Evolutionary conservation across 2,888 invertebrate genomes (phyloP).

Genomic region (Eupelmus urozonus): DNA sequence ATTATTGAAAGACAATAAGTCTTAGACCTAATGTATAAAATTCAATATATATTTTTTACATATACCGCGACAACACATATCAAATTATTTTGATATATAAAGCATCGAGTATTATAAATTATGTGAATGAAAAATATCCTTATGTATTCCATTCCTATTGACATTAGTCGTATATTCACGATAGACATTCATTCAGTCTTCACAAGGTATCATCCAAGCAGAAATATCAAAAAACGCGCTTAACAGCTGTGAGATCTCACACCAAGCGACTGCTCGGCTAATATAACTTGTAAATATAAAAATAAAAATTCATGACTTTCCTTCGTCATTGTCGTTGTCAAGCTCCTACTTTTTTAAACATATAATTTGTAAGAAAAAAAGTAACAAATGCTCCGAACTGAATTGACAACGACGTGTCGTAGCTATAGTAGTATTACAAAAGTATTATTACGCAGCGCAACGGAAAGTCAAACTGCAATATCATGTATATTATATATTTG

Average conservation of each 20-base stretch:
- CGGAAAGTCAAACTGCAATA: conserved; percentile 70
- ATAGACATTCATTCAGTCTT: conserved; percentile 17
- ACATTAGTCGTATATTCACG: conserved; percentile 12
- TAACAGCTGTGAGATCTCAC: conserved; percentile 32
- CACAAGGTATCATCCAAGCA: conserved; percentile 47
- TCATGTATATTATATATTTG: conserved; percentile 65
- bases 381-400: conserved; percentile 23
- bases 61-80: conserved; percentile 40
- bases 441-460: conserved; percentile 70
- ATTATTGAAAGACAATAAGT: conserved; percentile 44
- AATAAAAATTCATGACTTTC: conserved; percentile 53
- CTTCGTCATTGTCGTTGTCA: conserved; percentile 47
- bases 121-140: conserved; percentile 8
- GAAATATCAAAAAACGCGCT: conserved; percentile 10
- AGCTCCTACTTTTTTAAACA: conserved; percentile 35
- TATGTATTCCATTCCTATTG: conserved; percentile 42
- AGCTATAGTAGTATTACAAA: conserved; percentile 57
- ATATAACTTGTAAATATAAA: conserved; percentile 56
- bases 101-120: conserved; percentile 41
- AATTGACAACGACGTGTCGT: conserved; percentile 39
- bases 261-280: conserved; percentile 19
- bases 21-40: conserved; percentile 33
- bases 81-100: conserved; percentile 44
- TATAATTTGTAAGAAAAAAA: conserved; percentile 31
- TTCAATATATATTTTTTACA: conserved; percentile 43